Evolutionary conservation across 2,113 vertebrate species (phyloP).

Genomic region (Hippocampus guttulatus): DNA sequence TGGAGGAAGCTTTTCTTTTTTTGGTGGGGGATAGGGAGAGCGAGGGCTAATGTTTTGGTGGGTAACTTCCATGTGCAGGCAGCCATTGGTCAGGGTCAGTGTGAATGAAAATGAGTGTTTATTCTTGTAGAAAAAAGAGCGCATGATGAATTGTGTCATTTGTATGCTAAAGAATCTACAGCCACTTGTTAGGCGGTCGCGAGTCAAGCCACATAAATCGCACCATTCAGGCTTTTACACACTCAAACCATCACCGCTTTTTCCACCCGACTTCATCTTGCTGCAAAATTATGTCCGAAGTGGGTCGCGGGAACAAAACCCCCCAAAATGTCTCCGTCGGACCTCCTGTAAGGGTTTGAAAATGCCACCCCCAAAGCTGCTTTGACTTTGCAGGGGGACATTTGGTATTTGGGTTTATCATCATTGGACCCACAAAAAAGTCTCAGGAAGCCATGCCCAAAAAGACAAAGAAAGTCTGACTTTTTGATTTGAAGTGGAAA

Average conservation of each 20-base stretch:
- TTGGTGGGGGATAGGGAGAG: neutral
- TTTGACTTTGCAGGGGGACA: too few relatives aligned
- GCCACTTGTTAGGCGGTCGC: neutral
- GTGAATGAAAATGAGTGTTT: conserved; percentile 87
- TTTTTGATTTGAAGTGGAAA: neutral
- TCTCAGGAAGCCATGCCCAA: neutral
- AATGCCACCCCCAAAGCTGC: too few relatives aligned
- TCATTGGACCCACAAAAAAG: too few relatives aligned
- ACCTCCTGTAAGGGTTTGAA: too few relatives aligned
- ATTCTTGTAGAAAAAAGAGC: conserved; percentile 84
- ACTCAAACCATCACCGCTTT: neutral
- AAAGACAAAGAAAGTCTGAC: neutral
- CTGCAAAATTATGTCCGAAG: neutral
- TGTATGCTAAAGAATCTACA: conserved; percentile 87
- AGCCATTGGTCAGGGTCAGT: conserved; percentile 91
- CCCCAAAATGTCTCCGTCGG: neutral
- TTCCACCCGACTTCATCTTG: neutral
- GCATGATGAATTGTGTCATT: conserved; percentile 98
- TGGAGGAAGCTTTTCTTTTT: conserved; percentile 3
- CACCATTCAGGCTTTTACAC: neutral
- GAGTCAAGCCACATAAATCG: neutral
- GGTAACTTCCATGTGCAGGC: conserved; percentile 39
- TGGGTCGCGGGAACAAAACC: neutral
- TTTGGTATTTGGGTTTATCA: too few relatives aligned
- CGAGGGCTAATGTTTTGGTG: neutral